Conservation (phyloP, 2,888 invertebrate genomes). For the Agrotis clavis region DNA sequence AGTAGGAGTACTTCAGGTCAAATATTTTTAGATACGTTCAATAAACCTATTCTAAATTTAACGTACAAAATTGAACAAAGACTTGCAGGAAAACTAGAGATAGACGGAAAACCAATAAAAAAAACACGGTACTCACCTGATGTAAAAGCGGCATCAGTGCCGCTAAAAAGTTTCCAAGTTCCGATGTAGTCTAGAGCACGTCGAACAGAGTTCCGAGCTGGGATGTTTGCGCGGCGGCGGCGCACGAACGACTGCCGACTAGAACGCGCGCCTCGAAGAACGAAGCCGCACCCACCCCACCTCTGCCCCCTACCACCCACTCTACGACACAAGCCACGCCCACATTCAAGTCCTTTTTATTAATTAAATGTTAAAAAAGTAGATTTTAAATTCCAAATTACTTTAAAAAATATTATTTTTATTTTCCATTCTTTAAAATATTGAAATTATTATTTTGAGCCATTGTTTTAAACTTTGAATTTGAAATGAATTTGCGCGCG, state of each 20-base stretch:
- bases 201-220: slow-evolving; percentile 72
- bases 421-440: background rate
- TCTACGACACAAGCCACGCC: slow-evolving; percentile 64
- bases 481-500: slow-evolving; percentile 41
- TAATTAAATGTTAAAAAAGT: background rate
- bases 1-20: background rate
- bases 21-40: slow-evolving; percentile 40
- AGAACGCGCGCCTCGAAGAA: slow-evolving; percentile 73
- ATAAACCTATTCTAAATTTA: slow-evolving; percentile 4
- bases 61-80: background rate
- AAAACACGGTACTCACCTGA: slow-evolving; percentile 75
- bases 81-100: background rate
- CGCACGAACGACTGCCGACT: slow-evolving; percentile 79
- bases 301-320: slow-evolving; percentile 66
- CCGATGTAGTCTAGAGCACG: slow-evolving; percentile 63
- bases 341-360: slow-evolving; percentile 60
- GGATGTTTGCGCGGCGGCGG: slow-evolving; percentile 76
- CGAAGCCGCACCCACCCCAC: slow-evolving; percentile 78
- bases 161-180: slow-evolving; percentile 78
- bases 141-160: slow-evolving; percentile 86
- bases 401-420: background rate
- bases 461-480: slow-evolving; percentile 12
- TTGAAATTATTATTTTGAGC: background rate
- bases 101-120: too few species aligned
- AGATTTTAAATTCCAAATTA: background rate